These are phyloP conservation scores for Macaria notata DNA, from an alignment of 2,888 invertebrate genomes.

Conservation along the genomic window DNA sequence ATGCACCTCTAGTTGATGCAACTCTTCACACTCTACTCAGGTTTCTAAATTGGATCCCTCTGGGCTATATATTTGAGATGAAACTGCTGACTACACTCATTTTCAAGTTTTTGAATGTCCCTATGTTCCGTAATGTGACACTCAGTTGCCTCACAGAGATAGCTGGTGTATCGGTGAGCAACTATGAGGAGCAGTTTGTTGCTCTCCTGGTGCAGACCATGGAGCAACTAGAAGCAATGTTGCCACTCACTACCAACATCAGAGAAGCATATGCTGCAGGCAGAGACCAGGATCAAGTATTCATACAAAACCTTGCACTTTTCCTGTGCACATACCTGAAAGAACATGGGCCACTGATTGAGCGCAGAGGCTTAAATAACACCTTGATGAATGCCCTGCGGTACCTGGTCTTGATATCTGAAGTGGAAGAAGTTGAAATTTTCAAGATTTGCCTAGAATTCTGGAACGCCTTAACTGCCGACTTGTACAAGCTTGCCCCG, in stretches of 20 bases:
- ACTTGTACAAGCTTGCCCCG: conserved; percentile 94
- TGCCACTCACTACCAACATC: conserved; percentile 95
- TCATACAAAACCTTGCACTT: conserved; percentile 98
- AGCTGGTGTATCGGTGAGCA: conserved; percentile 93
- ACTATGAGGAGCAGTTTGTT: conserved; percentile 96
- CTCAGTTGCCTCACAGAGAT: conserved; percentile 99
- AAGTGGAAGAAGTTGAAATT: conserved; percentile 99
- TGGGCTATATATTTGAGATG: conserved; percentile 99
- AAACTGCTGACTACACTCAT: conserved; percentile 96
- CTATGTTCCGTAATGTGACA: conserved; percentile 98
- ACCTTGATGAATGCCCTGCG: conserved; percentile 91
- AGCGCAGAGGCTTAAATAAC: conserved; percentile 89
- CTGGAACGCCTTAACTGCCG: conserved; percentile 97
- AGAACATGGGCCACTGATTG: conserved; percentile 95
- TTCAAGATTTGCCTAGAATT: conserved; percentile 99
- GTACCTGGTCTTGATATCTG: conserved; percentile 95
- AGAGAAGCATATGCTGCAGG: conserved; percentile 96
- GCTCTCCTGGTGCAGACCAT: conserved; percentile 95
- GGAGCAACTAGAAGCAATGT: conserved; percentile 95
- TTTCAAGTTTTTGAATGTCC: conserved; percentile 98
- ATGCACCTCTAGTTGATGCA: conserved; percentile 96
- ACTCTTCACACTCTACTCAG: conserved; percentile 97
- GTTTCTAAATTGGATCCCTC: conserved; percentile 99
- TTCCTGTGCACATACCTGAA: conserved; percentile 98
- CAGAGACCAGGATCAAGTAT: conserved; percentile 98